Conservation (phyloP, 2,888 invertebrate genomes). For the Entomobrya proxima region DNA sequence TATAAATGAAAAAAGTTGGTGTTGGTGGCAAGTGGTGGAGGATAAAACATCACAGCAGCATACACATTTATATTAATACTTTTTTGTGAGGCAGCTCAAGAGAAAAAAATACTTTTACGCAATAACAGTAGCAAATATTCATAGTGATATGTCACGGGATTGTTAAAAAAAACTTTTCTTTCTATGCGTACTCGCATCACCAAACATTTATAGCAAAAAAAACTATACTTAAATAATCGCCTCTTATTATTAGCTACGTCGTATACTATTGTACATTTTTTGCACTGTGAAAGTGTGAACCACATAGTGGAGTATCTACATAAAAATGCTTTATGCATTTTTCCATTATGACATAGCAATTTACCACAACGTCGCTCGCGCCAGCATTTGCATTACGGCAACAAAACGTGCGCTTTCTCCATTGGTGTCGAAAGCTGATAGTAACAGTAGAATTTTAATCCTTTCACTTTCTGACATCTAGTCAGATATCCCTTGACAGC, state of each 20-base stretch:
- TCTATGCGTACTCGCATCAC: not conserved
- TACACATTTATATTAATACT: conserved; percentile 35
- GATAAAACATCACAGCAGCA: conserved; percentile 42
- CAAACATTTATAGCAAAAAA: too few relatives aligned
- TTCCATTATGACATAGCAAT: conserved; percentile 61
- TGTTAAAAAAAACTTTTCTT: conserved; percentile 13
- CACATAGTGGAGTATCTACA: not conserved
- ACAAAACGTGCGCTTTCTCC: conserved; percentile 48
- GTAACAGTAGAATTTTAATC: conserved; percentile 72
- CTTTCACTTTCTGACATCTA: conserved; percentile 68
- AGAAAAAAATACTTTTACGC: conserved; percentile 32
- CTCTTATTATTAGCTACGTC: not conserved
- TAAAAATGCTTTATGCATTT: conserved; percentile 28
- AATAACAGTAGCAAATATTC: conserved; percentile 42
- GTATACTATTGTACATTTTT: not conserved
- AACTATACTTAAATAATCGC: conserved; percentile 15
- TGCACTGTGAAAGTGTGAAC: not conserved
- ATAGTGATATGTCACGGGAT: conserved; percentile 35
- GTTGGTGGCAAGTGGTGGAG: not conserved
- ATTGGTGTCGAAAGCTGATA: conserved; percentile 74
- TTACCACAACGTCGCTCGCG: conserved; percentile 57
- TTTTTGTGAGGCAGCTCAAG: not conserved
- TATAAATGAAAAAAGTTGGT: conserved; percentile 62
- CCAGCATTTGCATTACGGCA: not conserved
- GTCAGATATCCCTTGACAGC: conserved; percentile 64